A percentile compares a stretch with the other conserved stretches of the same genome.
These are phyloP conservation scores for Listronotus bonariensis DNA, from an alignment of 1,140 invertebrate species.

Conservation along the genomic window DNA sequence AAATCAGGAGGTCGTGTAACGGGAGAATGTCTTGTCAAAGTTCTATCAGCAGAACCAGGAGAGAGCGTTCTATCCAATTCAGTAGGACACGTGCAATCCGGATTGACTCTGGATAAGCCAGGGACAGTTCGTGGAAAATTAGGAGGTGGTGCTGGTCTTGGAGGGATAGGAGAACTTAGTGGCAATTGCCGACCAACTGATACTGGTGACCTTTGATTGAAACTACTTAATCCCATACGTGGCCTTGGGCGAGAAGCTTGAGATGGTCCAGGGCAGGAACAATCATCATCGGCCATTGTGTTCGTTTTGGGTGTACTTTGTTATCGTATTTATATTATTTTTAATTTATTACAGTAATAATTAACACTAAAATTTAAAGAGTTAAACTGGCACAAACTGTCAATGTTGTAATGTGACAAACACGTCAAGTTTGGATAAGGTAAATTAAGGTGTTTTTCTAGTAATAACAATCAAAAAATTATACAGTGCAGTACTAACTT, in stretches of 20 bases:
- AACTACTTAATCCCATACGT: slow-evolving; percentile 6
- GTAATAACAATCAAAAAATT: too few relatives aligned
- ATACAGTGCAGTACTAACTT: too few relatives aligned
- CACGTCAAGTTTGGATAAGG: too few relatives aligned
- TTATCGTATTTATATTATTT: too few relatives aligned
- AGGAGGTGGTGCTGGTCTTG: background rate
- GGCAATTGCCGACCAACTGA: background rate
- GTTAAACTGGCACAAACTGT: background rate
- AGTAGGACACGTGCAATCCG: background rate
- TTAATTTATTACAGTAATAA: too few relatives aligned
- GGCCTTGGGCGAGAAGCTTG: background rate
- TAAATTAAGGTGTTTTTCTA: too few relatives aligned
- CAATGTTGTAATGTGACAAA: background rate
- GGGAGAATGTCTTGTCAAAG: background rate
- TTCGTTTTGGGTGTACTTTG: too few relatives aligned
- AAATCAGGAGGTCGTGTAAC: slow-evolving; percentile 5
- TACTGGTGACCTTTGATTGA: background rate
- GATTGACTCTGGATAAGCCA: background rate
- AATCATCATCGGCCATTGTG: too few relatives aligned
- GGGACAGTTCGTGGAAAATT: slow-evolving; percentile 8
- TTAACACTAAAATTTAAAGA: background rate
- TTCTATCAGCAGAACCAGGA: slow-evolving; percentile 8
- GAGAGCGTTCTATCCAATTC: slow-evolving; percentile 8
- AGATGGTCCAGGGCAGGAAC: too few relatives aligned
- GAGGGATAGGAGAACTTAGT: background rate